Base-by-base conservation (phyloP, 2,113 vertebrate species). In the Melanerpes formicivorus region DNA sequence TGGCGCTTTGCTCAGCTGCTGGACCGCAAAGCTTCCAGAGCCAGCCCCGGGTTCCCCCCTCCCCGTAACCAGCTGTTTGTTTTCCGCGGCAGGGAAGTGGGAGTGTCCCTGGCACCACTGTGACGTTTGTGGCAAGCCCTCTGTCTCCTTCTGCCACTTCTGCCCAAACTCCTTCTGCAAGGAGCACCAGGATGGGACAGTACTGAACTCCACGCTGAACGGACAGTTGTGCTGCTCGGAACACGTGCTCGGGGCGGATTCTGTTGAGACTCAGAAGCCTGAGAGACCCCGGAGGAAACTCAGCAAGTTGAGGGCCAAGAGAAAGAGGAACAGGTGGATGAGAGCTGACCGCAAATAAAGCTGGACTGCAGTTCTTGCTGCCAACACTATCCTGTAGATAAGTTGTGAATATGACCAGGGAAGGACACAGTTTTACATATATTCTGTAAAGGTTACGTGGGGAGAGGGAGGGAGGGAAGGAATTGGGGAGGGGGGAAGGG, bases 41-140 rank as follows among this genome's bases (percentile, higher is more conserved):
- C 50, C 50, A 52, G 4, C 50, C 6, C 22, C 50, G 12, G 26
- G 26, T 85, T 93, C 75, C 65, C 14, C 18, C 76, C 65, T 62
- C 46, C 27, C 30, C 5, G 48, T 95, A 44, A 96, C 18, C 48
- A 18, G 1, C 25, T 21, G 7, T 88, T 58, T 52, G n/a, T 4
- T 67, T 96, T 69, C 80, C 46, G 5, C 91, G 73, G 18, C 98
- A 99, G 99, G 99, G 7, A 99, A 99, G 82, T 99, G 99, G 99
- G 99, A 99, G 72, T 99, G 99, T 84, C 99, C 99, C 12, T 99
- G 99, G 99, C 99, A 99, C 77, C 99, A 99, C 97, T 99, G 99
- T 71, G 99, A 99, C 60, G 98, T 99, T 62, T 99, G 99, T 32
- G 99, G 99, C 92, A 99, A 98, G 26, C 98, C 98, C 78, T 99